Conservation (phyloP, 2,888 invertebrate genomes). For the Gibbula magus region DNA sequence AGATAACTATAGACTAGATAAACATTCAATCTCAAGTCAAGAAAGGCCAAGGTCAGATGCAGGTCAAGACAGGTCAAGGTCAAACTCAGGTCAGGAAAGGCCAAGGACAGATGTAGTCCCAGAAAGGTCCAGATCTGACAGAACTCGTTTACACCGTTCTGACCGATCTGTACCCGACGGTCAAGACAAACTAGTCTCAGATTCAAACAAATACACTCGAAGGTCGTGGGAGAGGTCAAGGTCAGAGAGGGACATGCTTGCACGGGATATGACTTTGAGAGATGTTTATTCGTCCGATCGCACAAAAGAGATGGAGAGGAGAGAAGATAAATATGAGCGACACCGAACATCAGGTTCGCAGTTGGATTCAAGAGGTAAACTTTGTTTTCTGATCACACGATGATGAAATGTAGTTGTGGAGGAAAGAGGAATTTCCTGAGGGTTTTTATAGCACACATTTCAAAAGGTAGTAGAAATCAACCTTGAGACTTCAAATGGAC, state of each 20-base stretch:
- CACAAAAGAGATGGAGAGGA: constrained; percentile 20
- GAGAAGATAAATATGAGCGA: constrained; percentile 8
- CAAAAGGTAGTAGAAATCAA: no score
- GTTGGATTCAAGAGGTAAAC: constrained; percentile 26
- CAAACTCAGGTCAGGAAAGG: constrained; percentile 12
- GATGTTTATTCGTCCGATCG: constrained; percentile 18
- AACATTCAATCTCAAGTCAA: not conserved
- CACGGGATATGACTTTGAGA: not conserved
- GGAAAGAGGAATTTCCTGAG: no score
- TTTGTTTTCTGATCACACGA: not conserved
- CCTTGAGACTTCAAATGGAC: no score
- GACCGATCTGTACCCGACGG: constrained; percentile 43
- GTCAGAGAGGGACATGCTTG: not conserved
- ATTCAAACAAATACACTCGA: constrained; percentile 6
- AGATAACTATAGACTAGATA: constrained; percentile 20
- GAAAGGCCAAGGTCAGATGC: constrained; percentile 31
- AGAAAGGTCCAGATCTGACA: not conserved
- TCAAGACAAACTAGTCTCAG: constrained; percentile 31
- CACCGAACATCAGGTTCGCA: constrained; percentile 18
- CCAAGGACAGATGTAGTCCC: constrained; percentile 25
- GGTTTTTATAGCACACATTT: no score
- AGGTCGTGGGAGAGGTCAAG: not conserved
- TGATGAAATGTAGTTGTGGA: no score
- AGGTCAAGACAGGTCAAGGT: constrained; percentile 31
- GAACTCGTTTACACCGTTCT: not conserved